phyloP scores from a whole-genome alignment of 2,797 vertebrate species.

The Microchirus variegatus region DNA sequence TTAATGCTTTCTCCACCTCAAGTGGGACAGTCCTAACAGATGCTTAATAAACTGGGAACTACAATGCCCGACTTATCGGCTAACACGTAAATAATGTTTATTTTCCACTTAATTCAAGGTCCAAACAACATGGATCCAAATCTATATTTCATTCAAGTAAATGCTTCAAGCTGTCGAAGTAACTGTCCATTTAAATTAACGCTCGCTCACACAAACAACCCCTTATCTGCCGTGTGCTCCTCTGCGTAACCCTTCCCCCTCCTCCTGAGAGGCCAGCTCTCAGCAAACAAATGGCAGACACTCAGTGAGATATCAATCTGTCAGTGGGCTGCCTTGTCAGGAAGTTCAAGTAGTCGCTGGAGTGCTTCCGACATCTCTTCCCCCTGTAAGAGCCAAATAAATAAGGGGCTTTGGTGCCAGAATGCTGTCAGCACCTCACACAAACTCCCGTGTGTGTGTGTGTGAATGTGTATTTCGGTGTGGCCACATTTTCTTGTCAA shows the following conservation, averaged over 20 bases:
- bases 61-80: neutral
- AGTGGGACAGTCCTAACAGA: slow-evolving; percentile 7
- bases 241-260: slow-evolving; percentile 31
- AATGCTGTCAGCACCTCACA: slow-evolving; percentile 59
- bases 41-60: slow-evolving; percentile 8
- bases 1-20: slow-evolving; percentile 17
- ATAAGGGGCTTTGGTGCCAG: slow-evolving; percentile 57
- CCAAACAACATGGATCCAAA: slow-evolving; percentile 16
- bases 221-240: slow-evolving; percentile 54
- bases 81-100: neutral
- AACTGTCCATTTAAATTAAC: slow-evolving; percentile 26
- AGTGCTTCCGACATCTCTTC: slow-evolving; percentile 73
- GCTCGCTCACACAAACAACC: slow-evolving; percentile 31
- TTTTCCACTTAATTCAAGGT: neutral
- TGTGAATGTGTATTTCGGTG: slow-evolving; percentile 27
- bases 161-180: slow-evolving; percentile 21
- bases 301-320: slow-evolving; percentile 84
- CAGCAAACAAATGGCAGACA: slow-evolving; percentile 84
- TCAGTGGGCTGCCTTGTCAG: slow-evolving; percentile 79
- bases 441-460: slow-evolving; percentile 18
- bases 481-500: slow-evolving; percentile 40
- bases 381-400: slow-evolving; percentile 78
- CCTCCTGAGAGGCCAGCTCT: slow-evolving; percentile 50
- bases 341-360: slow-evolving; percentile 86
- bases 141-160: neutral